phyloP scores from a whole-genome alignment of 1,140 invertebrate species.

The Pristionchus pacificus region DNA sequence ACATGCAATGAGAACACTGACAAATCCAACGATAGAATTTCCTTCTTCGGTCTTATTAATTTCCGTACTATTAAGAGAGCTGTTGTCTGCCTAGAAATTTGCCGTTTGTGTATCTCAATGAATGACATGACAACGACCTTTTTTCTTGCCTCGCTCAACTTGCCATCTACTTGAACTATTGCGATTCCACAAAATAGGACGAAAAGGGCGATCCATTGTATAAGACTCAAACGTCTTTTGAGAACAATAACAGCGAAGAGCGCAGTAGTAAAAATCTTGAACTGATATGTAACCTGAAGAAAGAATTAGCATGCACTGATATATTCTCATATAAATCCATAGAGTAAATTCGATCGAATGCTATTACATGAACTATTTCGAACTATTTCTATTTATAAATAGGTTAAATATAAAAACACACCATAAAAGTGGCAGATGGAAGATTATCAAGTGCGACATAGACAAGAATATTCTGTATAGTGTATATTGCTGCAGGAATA shows the following conservation, averaged over 20 bases:
- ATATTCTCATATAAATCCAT: too few relatives aligned
- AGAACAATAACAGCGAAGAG: constrained; percentile 90
- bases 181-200: constrained; percentile 81
- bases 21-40: constrained; percentile 66
- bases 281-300: constrained; percentile 90
- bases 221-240: constrained; percentile 69
- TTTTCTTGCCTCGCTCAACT: constrained; percentile 17
- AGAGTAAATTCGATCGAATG: too few relatives aligned
- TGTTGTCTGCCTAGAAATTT: too few relatives aligned
- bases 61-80: too few relatives aligned
- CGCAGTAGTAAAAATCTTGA: constrained; percentile 96
- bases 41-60: constrained; percentile 58
- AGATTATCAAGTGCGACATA: constrained; percentile 94
- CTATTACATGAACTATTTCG: too few relatives aligned
- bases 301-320: too few relatives aligned
- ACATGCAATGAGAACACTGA: constrained; percentile 82
- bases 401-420: constrained; percentile 58
- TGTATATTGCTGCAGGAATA: constrained; percentile 88
- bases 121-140: constrained; percentile 15
- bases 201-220: constrained; percentile 83
- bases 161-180: constrained; percentile 71
- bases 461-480: constrained; percentile 93
- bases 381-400: background rate
- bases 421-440: constrained; percentile 97
- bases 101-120: too few relatives aligned